Base-by-base conservation (phyloP, 2,888 invertebrate genomes). In the Leptarthrus brevirostris region DNA sequence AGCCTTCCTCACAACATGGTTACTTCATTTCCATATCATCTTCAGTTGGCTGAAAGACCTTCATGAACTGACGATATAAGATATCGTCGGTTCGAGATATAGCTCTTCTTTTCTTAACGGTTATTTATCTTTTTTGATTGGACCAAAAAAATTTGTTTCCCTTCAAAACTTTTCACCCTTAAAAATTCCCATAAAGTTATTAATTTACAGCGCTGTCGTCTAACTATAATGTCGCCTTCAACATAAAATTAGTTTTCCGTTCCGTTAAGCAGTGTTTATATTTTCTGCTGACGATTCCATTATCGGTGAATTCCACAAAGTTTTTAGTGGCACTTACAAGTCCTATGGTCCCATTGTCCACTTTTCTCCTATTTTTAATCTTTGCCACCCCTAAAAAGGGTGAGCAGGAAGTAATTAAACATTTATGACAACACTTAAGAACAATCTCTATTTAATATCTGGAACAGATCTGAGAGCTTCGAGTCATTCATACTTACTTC, bases 101-200 rank as follows among this genome's bases (percentile, higher is more conserved):
- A n/a, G n/a, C n/a, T n/a, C n/a, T n/a, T n/a, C n/a, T n/a, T n/a
- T n/a, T n/a, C n/a, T n/a, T n/a, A n/a, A n/a, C n/a, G n/a, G n/a
- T n/a, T n/a, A n/a, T n/a, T n/a, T n/a, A n/a, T n/a, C n/a, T n/a
- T n/a, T n/a, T n/a, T n/a, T n/a, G n/a, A n/a, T n/a, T n/a, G n/a
- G n/a, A n/a, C n/a, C n/a, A n/a, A n/a, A n/a, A n/a, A n/a, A n/a
- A n/a, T n/a, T n/a, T n/a, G n/a, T n/a, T n/a, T n/a, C 40, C n/a
- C 40, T 40, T 40, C 12, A 12, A 8, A 3, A 40, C 12, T 12
- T 12, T 40, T 6, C 6, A 40, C n/a, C 20, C 58, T 18, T 16
- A n/a, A 34, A 26, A 58, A 20, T 58, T 58, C 34, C 36, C 58
- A 58, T 58, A 34, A 58, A 58, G 58, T 58, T 58, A 58, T 58